Conservation (phyloP, 2,888 invertebrate species). For the Protodeltote pygarga region DNA sequence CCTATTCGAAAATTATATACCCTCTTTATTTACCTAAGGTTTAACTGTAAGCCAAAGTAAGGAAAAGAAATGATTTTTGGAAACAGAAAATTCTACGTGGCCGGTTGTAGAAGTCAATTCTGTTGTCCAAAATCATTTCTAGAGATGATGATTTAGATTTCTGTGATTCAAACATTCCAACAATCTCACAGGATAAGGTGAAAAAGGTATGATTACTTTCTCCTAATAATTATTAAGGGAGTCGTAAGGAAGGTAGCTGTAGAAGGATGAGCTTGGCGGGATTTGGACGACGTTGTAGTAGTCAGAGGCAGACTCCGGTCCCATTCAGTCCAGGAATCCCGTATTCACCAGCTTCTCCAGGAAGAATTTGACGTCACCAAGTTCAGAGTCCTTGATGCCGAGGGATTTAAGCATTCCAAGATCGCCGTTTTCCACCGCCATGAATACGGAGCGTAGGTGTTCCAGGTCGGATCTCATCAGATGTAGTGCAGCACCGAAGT, state of each 20-base stretch:
- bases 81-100: conserved; percentile 73
- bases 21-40: conserved; percentile 43
- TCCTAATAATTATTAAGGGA: conserved; percentile 82
- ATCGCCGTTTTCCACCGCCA: conserved; percentile 98
- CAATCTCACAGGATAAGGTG: conserved; percentile 57
- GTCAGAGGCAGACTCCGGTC: conserved; percentile 91
- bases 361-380: conserved; percentile 98
- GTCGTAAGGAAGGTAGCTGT: conserved; percentile 89
- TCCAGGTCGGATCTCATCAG: conserved; percentile 95
- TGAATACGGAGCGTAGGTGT: conserved; percentile 97
- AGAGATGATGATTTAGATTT: conserved; percentile 35
- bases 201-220: conserved; percentile 61
- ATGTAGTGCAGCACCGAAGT: conserved; percentile 95
- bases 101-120: conserved; percentile 73
- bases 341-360: conserved; percentile 98
- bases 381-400: conserved; percentile 97
- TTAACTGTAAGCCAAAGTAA: conserved; percentile 40
- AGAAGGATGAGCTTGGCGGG: conserved; percentile 91
- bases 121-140: conserved; percentile 51
- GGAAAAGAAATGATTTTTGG: conserved; percentile 54
- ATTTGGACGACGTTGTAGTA: conserved; percentile 89
- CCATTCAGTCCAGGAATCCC: conserved; percentile 97
- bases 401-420: conserved; percentile 97
- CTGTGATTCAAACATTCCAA: conserved; percentile 61
- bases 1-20: conserved; percentile 64